These are phyloP conservation scores for Lissonota sp. DNA, from an alignment of 2,888 invertebrate species.

Conservation along the genomic window DNA sequence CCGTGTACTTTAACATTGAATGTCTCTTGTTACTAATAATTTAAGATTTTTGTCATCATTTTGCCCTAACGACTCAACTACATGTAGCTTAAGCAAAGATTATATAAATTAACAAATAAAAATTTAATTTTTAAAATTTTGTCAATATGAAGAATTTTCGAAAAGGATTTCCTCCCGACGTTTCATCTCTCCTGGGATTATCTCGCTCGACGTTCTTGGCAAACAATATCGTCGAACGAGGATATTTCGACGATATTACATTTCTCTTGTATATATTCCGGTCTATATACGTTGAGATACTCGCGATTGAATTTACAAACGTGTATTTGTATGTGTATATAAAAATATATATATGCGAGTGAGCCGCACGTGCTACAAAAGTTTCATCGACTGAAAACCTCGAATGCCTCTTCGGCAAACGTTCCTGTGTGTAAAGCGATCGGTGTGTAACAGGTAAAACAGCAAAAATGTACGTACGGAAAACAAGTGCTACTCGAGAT, in stretches of 20 bases:
- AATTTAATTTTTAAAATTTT: too few species aligned
- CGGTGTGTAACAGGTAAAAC: slow-evolving; percentile 29
- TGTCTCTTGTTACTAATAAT: too few species aligned
- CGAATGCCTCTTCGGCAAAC: slow-evolving; percentile 23
- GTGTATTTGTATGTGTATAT: slow-evolving; percentile 67
- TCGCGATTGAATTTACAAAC: slow-evolving; percentile 78
- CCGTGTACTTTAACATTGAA: too few species aligned
- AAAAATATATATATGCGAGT: slow-evolving; percentile 34
- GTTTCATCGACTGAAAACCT: slow-evolving; percentile 30
- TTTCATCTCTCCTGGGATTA: not conserved
- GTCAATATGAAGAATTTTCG: too few species aligned
- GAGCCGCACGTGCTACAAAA: slow-evolving; percentile 59
- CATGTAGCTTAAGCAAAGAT: too few species aligned
- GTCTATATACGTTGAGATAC: slow-evolving; percentile 45
- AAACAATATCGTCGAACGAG: slow-evolving; percentile 72
- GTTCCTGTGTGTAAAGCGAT: not conserved
- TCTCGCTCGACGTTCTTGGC: slow-evolving; percentile 59
- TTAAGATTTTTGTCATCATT: too few species aligned
- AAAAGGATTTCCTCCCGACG: too few species aligned
- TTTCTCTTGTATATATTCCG: slow-evolving; percentile 55
- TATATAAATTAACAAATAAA: too few species aligned
- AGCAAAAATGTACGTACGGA: slow-evolving; percentile 8
- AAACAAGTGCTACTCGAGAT: slow-evolving; percentile 52
- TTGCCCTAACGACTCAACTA: too few species aligned
- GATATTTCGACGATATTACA: slow-evolving; percentile 73